Evolutionary conservation across 2,888 invertebrate genomes (phyloP), one percentile per base, ranked within the genome.

Genomic region (Andricus quercusramuli): DNA sequence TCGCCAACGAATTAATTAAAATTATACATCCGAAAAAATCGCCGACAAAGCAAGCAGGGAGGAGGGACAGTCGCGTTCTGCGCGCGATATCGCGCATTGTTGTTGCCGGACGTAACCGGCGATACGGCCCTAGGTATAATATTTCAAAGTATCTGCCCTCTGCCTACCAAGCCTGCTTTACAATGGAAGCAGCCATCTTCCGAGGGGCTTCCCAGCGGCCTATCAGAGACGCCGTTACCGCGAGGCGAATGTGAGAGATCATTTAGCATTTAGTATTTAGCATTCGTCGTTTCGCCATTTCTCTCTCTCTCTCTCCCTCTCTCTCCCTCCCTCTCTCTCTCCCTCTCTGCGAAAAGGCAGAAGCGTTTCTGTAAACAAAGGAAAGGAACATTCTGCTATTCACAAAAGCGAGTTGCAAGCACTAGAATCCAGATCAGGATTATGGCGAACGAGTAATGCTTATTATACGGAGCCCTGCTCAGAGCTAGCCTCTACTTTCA

Each of bases 101-200:
- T 74, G 29, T 85, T 84, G 82, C 83, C 82, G 83, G 84, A 85
- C 85, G 84, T 86, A 83, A 87, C 81, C 81, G 83, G 83, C 89
- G 90, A 90, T 89, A 90, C 89, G 87, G 84, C 80, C 79, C 83
- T 66, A 59, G 81, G 86, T 85, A 90, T 90, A 90, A 91, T 91
- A 91, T 91, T 91, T 91, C 91, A 91, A 91, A 91, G 90, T 91
- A 86, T 88, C 87, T 87, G 86, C 87, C 85, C 77, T 65, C 77
- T 65, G 62, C 25, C 64, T 64, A 77, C 32, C 77, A 41, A 44
- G 64, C 77, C 20, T 77, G 41, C 25, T 68, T 77, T 65, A 82
- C 89, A 89, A 89, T 88, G 88, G 87, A 79, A 82, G 86, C 86
- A 88, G 89, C 89, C 88, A 88, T 89, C 88, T 88, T 82, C 85